A percentile compares a stretch with the other conserved stretches of the same genome.
These are phyloP conservation scores for Dromaius novaehollandiae DNA, from an alignment of 2,113 vertebrate species.

Conservation along the genomic window DNA sequence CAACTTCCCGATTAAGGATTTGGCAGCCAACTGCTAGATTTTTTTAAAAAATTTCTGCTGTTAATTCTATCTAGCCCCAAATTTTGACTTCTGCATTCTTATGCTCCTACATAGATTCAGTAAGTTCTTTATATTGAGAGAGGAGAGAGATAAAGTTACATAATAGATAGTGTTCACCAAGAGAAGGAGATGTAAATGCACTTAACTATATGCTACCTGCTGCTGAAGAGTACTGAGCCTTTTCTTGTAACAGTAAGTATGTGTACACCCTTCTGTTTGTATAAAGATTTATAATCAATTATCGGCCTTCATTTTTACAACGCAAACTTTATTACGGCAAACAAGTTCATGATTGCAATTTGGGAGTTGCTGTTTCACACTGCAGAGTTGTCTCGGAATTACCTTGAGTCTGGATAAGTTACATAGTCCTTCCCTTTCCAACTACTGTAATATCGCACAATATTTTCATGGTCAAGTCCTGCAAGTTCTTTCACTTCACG, in stretches of 20 bases:
- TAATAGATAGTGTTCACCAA: neutral
- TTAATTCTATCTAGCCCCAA: neutral
- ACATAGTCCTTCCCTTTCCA: conserved; percentile 48
- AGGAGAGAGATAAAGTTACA: neutral
- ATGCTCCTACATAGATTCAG: neutral
- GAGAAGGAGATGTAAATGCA: neutral
- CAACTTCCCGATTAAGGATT: neutral
- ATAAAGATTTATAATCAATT: neutral
- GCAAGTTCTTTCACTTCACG: conserved; percentile 71
- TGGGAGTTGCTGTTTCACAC: neutral
- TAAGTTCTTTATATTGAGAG: neutral
- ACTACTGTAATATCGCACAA: conserved; percentile 60
- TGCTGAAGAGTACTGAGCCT: neutral
- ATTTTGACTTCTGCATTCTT: neutral
- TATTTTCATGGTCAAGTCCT: conserved; percentile 49
- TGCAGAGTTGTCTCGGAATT: neutral
- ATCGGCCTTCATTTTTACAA: neutral
- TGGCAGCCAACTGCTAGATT: neutral
- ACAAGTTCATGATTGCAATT: neutral
- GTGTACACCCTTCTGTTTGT: neutral
- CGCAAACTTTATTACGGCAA: neutral
- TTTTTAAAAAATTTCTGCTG: neutral
- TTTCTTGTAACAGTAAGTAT: neutral
- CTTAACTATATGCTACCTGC: neutral
- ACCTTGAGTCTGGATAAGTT: conserved; percentile 11